Conservation (phyloP, 2,888 invertebrate genomes). For the Tortrix viridana region DNA sequence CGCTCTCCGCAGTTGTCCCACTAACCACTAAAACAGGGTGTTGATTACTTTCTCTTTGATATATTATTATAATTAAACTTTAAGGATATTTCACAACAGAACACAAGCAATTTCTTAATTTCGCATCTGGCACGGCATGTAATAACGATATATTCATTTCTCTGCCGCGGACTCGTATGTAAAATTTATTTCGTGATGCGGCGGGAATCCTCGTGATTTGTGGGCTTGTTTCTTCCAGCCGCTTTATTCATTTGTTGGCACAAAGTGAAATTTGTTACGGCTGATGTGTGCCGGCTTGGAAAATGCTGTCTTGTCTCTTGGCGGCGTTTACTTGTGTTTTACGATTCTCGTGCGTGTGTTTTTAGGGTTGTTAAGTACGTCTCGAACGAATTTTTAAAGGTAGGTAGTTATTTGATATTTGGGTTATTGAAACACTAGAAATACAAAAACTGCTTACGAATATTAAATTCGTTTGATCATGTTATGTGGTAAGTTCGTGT, state of each 20-base stretch:
- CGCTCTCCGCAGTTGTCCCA: too few species aligned
- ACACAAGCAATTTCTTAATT: conserved; percentile 27
- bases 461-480: too few species aligned
- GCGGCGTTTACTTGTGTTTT: conserved; percentile 8
- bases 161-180: conserved; percentile 18
- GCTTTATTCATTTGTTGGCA: conserved; percentile 35
- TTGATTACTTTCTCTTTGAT: too few species aligned
- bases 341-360: background rate
- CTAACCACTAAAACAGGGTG: too few species aligned
- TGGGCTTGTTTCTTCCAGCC: conserved; percentile 33
- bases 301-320: conserved; percentile 22
- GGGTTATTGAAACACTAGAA: too few species aligned
- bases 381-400: too few species aligned
- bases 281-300: conserved; percentile 25
- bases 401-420: too few species aligned
- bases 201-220: conserved; percentile 30
- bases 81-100: too few species aligned
- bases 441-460: too few species aligned
- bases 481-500: too few species aligned
- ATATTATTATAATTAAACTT: conserved; percentile 13
- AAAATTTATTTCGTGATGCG: conserved; percentile 24
- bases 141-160: conserved; percentile 35
- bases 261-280: conserved; percentile 37
- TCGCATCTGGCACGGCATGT: conserved; percentile 25
- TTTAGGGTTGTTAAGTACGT: too few species aligned